Percentiles rank a stretch among this genome's conserved stretches.
Evolutionary conservation across 2,113 vertebrate genomes (phyloP).

Genomic region (Rhea pennata): DNA sequence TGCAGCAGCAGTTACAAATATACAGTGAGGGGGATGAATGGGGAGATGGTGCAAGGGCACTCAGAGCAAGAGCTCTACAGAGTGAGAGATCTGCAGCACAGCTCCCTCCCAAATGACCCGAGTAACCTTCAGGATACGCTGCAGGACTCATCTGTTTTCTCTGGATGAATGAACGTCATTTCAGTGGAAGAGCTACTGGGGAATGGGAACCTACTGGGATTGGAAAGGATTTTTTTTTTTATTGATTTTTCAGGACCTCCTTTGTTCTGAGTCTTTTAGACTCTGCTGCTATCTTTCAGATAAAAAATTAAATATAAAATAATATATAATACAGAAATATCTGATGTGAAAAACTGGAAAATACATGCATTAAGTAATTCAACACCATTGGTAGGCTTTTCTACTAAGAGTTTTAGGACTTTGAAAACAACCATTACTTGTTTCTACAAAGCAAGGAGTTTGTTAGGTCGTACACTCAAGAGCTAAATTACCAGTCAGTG

Average conservation of each 20-base stretch:
- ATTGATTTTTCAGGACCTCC: not conserved
- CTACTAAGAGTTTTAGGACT: not conserved
- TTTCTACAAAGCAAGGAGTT: not conserved
- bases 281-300: not conserved
- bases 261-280: not conserved
- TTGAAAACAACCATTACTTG: not conserved
- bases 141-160: slow-evolving; percentile 3
- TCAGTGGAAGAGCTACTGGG: not conserved
- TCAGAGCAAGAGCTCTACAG: accelerated
- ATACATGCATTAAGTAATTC: not conserved
- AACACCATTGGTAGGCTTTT: not conserved
- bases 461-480: not conserved
- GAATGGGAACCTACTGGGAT: not conserved
- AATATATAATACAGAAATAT: not conserved
- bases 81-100: not conserved
- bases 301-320: not conserved
- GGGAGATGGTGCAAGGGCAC: not conserved
- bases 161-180: not conserved
- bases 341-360: not conserved
- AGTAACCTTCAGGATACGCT: not conserved
- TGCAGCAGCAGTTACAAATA: not conserved
- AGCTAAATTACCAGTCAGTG: not conserved
- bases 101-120: not conserved
- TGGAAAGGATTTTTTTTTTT: not conserved
- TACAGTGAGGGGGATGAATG: not conserved